Base-by-base conservation (phyloP, 2,888 invertebrate species). In the Pecten maximus region DNA sequence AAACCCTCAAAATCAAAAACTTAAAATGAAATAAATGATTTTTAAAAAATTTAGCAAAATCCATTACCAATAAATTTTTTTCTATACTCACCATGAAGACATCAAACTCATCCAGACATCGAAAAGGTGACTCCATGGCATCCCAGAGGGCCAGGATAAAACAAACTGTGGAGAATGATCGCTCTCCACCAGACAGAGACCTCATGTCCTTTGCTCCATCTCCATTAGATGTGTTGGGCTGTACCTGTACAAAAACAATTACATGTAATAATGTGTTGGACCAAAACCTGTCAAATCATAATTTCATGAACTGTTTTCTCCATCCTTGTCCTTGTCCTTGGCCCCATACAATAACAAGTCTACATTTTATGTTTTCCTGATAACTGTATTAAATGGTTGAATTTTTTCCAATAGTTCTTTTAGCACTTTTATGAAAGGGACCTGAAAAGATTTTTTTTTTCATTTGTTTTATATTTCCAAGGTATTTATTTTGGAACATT, bases 71-170 rank as follows among this genome's bases (percentile, higher is more conserved):
- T n/a, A n/a, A n/a, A n/a, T n/a, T n/a, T n/a, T n/a, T n/a, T n/a
- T n/a, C n/a, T n/a, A n/a, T 40, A 50, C 91, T 92, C 96, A 98
- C 99, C 98, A 99, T 99, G 96, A 98, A 99, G 0, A 99, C 99
- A 96, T 99, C 99, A 96, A 99, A 99, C 97, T 99, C 99, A 97
- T 99, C 99, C 94, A 99, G 94, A 97, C 97, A 99, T 98, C 97
- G 98, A 98, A 99, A 99, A 0, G 99, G 99, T 95, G 98, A 98
- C 95, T 98, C 98, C 95, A 98, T 98, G 93, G 98, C 98, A 91
- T 98, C 98, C 99, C 99, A 99, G 50, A 99, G 97, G 48, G 99
- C 98, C 97, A 99, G 98, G 93, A 99, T 98, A 96, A 99, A 98
- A 54, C 99, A 98, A 16, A 99, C 98, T 0, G 99, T 99, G n/a